Conservation (phyloP, 2,888 invertebrate genomes). For the Amorpha juglandis region DNA sequence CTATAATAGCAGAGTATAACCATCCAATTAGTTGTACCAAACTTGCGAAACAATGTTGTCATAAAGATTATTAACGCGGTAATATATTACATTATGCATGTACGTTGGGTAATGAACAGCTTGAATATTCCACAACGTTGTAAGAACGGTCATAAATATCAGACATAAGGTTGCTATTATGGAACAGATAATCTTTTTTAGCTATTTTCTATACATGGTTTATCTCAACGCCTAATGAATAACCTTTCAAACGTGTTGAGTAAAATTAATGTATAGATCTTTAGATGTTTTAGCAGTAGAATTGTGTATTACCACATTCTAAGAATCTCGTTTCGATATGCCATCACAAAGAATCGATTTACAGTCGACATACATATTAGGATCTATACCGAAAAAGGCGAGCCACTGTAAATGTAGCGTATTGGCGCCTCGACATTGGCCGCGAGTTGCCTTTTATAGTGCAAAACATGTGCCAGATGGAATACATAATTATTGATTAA, state of each 20-base stretch:
- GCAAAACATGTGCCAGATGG: conserved; percentile 52
- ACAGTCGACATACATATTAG: conserved; percentile 48
- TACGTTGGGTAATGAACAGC: conserved; percentile 13
- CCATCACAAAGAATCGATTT: conserved; percentile 45
- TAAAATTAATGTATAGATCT: background rate
- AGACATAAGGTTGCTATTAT: background rate
- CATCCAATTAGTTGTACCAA: conserved; percentile 50
- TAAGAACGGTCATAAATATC: conserved; percentile 9
- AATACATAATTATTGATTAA: conserved; percentile 62
- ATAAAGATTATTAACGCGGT: conserved; percentile 36
- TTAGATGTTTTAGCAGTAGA: background rate
- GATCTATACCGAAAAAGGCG: conserved; percentile 49
- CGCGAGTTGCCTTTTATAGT: conserved; percentile 59
- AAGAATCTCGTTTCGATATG: conserved; percentile 35
- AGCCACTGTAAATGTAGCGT: conserved; percentile 51
- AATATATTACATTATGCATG: conserved; percentile 16
- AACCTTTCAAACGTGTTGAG: no score
- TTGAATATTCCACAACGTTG: conserved; percentile 12
- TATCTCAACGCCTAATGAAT: no score
- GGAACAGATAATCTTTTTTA: background rate
- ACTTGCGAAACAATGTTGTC: conserved; percentile 48
- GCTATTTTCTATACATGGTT: background rate
- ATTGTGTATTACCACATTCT: no score
- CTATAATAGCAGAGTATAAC: conserved; percentile 59
- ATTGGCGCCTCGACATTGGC: conserved; percentile 60